Base-by-base conservation (phyloP, 35 echinoderm and acorn worm species). In the Heliocidaris erythrogramma region DNA sequence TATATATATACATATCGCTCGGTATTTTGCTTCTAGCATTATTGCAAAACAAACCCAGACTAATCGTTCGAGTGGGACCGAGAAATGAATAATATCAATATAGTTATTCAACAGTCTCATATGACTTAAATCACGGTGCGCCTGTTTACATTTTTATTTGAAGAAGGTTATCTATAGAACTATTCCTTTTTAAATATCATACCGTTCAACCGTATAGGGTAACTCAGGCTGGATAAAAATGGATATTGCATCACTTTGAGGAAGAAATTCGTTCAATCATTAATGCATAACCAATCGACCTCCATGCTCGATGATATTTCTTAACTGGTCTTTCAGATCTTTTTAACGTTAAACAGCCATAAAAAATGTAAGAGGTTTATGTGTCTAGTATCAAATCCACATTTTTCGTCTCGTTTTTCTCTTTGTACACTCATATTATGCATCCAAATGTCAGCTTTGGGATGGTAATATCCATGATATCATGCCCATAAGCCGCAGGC, bases 381-480 rank as follows among this genome's bases (percentile, higher is more conserved):
- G 65, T 78, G 65, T 78, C 65, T 78, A 24, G 27, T n/a, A 78
- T 78, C 65, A 78, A 78, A 78, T 78, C 65, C 65, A 78, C 65
- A 78, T 78, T 78, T n/a, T 78, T 78, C 65, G 21, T 7, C 27
- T 78, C 65, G 65, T 78, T n/a, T 78, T 78, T 78, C 27, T n/a
- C 18, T 18, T 78, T 4, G 18, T 78, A 27, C 65, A 7, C 27
- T 18, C 65, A 78, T n/a, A 78, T n/a, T n/a, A 78, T 78, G 65
- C 65, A 78, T 78, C 65, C 65, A n/a, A 78, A 78, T 78, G 65
- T 78, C 65, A 78, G 65, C 65, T 78, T 78, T 78, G 65, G 65
- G 65, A 78, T 78, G 21, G 65, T 27, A 78, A 78, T 78, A 78
- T 27, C 65, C 65, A 78, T 78, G 65, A 78, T 78, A 78, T 78